Evolutionary conservation across 2,113 vertebrate genomes (phyloP).

Genomic region (Girardinichthys multiradiatus): DNA sequence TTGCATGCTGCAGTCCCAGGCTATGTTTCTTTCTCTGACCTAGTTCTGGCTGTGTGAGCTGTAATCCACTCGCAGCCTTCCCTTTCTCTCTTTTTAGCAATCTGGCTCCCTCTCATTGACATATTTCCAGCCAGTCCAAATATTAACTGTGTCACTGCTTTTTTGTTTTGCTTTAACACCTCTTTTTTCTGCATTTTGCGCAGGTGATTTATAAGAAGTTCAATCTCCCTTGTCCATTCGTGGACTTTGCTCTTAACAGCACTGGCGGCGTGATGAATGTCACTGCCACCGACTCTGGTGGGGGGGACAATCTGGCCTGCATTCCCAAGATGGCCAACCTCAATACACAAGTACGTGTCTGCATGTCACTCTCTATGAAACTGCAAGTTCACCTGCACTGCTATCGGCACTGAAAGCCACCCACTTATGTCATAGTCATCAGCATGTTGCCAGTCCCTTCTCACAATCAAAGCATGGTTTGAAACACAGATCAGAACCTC

Average conservation of each 20-base stretch:
- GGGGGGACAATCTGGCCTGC: conserved; percentile 73
- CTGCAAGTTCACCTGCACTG: conserved; percentile 45
- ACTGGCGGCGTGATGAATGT: conserved; percentile 67
- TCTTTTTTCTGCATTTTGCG: conserved; percentile 9
- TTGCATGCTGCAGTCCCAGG: conserved; percentile 55
- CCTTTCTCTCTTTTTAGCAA: conserved; percentile 12
- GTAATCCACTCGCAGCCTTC: conserved; percentile 63
- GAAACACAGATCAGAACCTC: conserved; percentile 35
- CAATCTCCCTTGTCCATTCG: conserved; percentile 88
- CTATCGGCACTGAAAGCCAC: conserved; percentile 37
- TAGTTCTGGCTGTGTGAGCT: conserved; percentile 63
- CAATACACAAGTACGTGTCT: conserved; percentile 87
- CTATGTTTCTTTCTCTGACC: conserved; percentile 70
- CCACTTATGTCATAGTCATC: conserved; percentile 49
- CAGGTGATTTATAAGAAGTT: conserved; percentile 99
- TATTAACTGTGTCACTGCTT: conserved; percentile 20
- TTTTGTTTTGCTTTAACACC: conserved; percentile 18
- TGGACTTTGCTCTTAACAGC: conserved; percentile 72
- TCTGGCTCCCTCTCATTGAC: conserved; percentile 24
- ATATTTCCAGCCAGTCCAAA: conserved; percentile 36
- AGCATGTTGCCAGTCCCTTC: conserved; percentile 58
- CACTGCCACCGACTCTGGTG: conserved; percentile 65
- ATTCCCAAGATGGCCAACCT: conserved; percentile 88
- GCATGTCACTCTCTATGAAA: conserved; percentile 37
- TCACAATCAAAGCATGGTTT: conserved; percentile 59